phyloP scores from a whole-genome alignment of 1,140 invertebrate genomes.

The Thalassaphorura encarpata region DNA sequence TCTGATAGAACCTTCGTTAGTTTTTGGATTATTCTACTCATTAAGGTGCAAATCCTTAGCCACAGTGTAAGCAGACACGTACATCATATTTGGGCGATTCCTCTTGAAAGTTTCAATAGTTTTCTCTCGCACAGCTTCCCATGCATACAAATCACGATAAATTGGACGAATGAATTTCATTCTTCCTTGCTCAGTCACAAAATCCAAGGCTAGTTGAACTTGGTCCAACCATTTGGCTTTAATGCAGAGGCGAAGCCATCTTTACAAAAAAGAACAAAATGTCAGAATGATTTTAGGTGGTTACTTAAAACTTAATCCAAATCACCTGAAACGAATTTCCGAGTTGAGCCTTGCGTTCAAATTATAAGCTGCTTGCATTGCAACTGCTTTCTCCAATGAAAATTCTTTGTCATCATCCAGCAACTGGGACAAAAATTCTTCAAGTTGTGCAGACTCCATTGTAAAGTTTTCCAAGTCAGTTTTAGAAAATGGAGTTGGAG shows the following conservation, averaged over 20 bases:
- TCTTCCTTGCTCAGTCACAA: conserved; percentile 71
- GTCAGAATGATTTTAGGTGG: conserved; percentile 1
- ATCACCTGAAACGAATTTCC: conserved; percentile 57
- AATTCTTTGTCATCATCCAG: conserved; percentile 45
- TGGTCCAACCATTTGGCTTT: conserved; percentile 56
- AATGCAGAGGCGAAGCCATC: conserved; percentile 68
- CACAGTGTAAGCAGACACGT: conserved; percentile 57
- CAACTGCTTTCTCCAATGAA: conserved; percentile 48
- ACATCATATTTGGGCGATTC: conserved; percentile 70
- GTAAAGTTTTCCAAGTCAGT: conserved; percentile 48
- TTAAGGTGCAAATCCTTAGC: conserved; percentile 63
- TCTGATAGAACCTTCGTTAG: too few relatives aligned
- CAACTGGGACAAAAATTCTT: conserved; percentile 61
- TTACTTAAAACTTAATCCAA: conserved; percentile 1
- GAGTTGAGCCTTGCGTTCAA: conserved; percentile 57
- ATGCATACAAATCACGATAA: conserved; percentile 39
- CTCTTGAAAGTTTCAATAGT: conserved; percentile 62
- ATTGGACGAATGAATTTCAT: conserved; percentile 58
- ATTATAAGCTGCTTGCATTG: conserved; percentile 56
- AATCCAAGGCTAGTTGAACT: conserved; percentile 54
- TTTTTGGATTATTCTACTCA: too few relatives aligned
- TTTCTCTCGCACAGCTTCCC: conserved; percentile 54
- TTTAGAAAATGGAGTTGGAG: conserved; percentile 38
- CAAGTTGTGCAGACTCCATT: conserved; percentile 49
- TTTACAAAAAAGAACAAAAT: conserved; percentile 23